Evolutionary conservation across 2,888 invertebrate species (phyloP), one percentile per base, ranked within the genome.

Genomic region (Dyspetes luteomarginatus): DNA sequence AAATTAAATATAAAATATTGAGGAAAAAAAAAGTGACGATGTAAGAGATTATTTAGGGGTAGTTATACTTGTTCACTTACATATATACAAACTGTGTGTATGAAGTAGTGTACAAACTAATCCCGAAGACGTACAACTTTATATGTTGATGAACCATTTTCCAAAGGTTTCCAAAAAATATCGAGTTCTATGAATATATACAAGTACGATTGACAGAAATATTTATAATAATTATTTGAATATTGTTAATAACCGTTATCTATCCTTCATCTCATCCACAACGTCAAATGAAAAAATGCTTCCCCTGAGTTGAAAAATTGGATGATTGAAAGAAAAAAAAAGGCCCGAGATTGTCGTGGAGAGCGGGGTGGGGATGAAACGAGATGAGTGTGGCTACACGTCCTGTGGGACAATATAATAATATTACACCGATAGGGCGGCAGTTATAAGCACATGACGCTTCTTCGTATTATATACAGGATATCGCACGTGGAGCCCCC

Each of bases 371-470:
- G 7, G 22, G 30, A 43, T 19, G 28, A 65, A 62, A 52, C 24
- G 56, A 52, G 67, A 36, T 64, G 69, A 79, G 82, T 83, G 81
- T 83, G 69, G 75, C 36, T 41, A 62, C 68, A 77, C 74, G 68
- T 75, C 81, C 78, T 72, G 83, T 52, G 56, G 69, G 52, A 69
- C 69, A 77, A 81, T 77, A 87, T 90, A 90, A 91, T 91, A 90
- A 90, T 91, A 91, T 90, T 89, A 90, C 88, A 90, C 86, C 87
- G 88, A 90, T 89, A 88, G 72, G 82, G 86, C 82, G 82, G 85
- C 87, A 89, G 91, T 91, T 91, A 91, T 86, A 86, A 89, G 87
- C 91, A 91, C 90, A 89, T 91, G 91, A 91, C 91, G 91, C 90
- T 82, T 86, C 86, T 62, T 72, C 72, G 89, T 86, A 90, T 90